Conservation (phyloP, 2,113 vertebrate species). For the Chionis minor region DNA sequence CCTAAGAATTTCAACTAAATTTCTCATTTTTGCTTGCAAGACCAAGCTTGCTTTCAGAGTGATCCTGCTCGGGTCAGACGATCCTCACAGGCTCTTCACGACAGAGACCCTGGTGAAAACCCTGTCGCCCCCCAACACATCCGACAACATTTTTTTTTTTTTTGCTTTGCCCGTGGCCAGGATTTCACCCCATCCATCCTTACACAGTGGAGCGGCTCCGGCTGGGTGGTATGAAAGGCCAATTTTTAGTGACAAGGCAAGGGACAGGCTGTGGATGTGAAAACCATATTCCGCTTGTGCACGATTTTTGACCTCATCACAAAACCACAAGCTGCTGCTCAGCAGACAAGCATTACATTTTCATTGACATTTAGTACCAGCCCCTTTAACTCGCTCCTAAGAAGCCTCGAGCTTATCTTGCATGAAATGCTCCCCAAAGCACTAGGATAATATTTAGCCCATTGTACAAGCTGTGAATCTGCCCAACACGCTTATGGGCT, state of each 20-base stretch:
- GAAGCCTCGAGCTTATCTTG: constrained; percentile 4
- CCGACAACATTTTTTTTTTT: not conserved
- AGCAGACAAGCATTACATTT: not conserved
- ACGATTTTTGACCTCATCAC: not conserved
- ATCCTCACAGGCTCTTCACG: not conserved
- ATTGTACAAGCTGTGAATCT: constrained; percentile 9
- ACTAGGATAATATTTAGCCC: constrained; percentile 34
- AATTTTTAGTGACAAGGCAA: not conserved
- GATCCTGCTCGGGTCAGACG: not conserved
- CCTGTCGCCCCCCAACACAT: not conserved
- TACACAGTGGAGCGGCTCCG: fast-evolving
- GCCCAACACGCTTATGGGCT: not conserved
- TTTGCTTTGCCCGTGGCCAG: not conserved
- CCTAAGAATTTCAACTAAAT: not conserved
- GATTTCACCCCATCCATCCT: constrained; percentile 9
- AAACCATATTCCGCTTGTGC: not conserved
- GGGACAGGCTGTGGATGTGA: not conserved
- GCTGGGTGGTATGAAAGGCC: not conserved
- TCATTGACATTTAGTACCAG: not conserved
- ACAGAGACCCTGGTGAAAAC: not conserved
- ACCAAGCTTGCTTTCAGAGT: not conserved
- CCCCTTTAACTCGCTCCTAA: not conserved
- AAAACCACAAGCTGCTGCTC: constrained; percentile 32
- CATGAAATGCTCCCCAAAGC: not conserved
- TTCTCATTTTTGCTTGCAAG: not conserved